phyloP scores from a whole-genome alignment of 2,888 invertebrate genomes.

The Acleris sparsana region DNA sequence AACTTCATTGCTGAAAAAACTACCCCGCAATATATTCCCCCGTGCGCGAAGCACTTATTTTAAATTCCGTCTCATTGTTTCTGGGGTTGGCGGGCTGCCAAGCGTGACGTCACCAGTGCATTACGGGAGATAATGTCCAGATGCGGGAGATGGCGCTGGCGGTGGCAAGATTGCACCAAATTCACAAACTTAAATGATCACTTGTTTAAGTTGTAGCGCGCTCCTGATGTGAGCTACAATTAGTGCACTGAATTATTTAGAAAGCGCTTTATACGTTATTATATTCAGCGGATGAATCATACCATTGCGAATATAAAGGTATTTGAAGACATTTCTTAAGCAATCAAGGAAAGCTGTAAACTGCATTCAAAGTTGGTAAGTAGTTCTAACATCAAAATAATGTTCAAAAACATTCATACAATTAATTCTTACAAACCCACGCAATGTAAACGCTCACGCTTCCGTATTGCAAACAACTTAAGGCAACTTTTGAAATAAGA shows the following conservation, averaged over 20 bases:
- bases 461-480: not conserved
- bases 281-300: no score
- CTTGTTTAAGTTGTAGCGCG: not conserved
- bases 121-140: conserved; percentile 18
- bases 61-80: conserved; percentile 38
- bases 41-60: conserved; percentile 29
- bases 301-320: no score
- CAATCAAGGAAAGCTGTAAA: no score
- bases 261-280: not conserved
- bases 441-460: no score
- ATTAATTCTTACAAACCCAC: no score
- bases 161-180: conserved; percentile 14
- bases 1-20: conserved; percentile 15
- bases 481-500: not conserved
- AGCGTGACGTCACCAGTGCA: conserved; percentile 25
- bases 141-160: conserved; percentile 14
- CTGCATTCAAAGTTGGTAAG: no score
- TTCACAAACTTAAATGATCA: conserved; percentile 10
- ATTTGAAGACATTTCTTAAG: no score
- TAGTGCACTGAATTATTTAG: not conserved
- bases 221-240: not conserved
- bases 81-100: conserved; percentile 28
- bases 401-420: no score
- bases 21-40: conserved; percentile 20
- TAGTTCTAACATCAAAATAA: no score